Base-by-base conservation (phyloP, 1,140 invertebrate genomes). In the Danaus melanippus region DNA sequence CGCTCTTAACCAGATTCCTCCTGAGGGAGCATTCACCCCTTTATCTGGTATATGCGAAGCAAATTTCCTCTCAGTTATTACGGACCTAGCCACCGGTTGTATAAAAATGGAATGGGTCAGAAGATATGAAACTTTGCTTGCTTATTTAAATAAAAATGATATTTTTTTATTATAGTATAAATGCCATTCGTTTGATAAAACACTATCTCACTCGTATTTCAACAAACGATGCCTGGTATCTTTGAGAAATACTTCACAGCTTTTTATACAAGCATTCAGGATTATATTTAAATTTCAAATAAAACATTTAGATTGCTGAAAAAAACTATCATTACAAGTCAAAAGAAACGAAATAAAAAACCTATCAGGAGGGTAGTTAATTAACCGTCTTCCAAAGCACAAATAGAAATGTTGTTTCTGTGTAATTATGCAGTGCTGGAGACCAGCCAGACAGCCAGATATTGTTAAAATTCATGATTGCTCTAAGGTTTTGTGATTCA, bases 381-480 rank as follows among this genome's bases (percentile, higher is more conserved):
- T 66, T 66, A 66, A 65, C 50, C 55, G 64, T 66, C 55, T 59
- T 61, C 58, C 57, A 59, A 63, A 60, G 62, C 64, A 66, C 64
- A 63, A 66, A 63, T 59, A 63, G 56, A 54, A 62, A 57, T 53
- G 57, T 53, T 60, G 64, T 60, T 56, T 60, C 57, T 46, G 53
- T 54, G 57, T 54, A 66, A 66, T 66, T 66, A 66, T 60, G 53
- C 54, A 46, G 53, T 56, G 40, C 58, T 66, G 64, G 64, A 66
- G 42, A 49, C 44, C 46, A 56, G 64, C 64, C 64, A 66, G 55
- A 42, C 46, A 56, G 64, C 64, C 64, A 66, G 55, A 42, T 54
- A 59, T 53, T 60, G 54, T 66, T 63, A 57, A 66, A 66, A 63
- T 60, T 66, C 64, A 60, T 50, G 45, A 50, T 56, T 56, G 58